Evolutionary conservation across 2,113 vertebrate genomes (phyloP).

Genomic region (Anarhynchus alexandrinus): DNA sequence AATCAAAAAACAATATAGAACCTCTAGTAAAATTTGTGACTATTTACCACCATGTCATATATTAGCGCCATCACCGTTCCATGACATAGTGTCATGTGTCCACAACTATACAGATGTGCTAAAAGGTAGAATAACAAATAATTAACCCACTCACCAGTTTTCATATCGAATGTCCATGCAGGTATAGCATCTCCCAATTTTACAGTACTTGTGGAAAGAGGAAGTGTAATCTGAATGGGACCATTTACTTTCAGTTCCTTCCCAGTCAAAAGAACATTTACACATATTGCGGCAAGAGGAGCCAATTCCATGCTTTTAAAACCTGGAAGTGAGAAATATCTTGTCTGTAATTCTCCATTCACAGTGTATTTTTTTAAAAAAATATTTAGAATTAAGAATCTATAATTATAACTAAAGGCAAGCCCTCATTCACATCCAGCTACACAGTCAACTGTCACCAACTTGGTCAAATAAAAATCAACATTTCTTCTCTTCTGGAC

Average conservation of each 20-base stretch:
- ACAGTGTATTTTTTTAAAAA: not conserved
- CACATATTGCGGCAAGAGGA: constrained; percentile 84
- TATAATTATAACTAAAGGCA: not conserved
- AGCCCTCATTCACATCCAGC: not conserved
- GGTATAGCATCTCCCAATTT: constrained; percentile 80
- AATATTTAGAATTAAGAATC: not conserved
- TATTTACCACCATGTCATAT: not conserved
- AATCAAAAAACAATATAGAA: not conserved
- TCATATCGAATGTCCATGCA: constrained; percentile 89
- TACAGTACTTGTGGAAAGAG: constrained; percentile 71
- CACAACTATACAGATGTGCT: not conserved
- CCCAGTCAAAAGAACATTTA: constrained; percentile 79
- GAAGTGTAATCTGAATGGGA: constrained; percentile 86
- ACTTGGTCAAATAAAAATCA: not conserved
- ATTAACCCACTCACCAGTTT: constrained; percentile 76
- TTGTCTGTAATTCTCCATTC: not conserved
- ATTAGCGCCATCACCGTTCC: not conserved
- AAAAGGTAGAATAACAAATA: not conserved
- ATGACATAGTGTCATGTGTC: not conserved
- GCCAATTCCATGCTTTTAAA: constrained; percentile 81
- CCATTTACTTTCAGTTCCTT: constrained; percentile 84
- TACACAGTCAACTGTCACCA: not conserved
- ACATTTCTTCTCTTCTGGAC: not conserved
- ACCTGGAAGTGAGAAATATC: constrained; percentile 63
- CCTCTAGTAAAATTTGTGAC: not conserved